Evolutionary conservation across 2,888 invertebrate genomes (phyloP).

Genomic region (Trisateles emortualis): DNA sequence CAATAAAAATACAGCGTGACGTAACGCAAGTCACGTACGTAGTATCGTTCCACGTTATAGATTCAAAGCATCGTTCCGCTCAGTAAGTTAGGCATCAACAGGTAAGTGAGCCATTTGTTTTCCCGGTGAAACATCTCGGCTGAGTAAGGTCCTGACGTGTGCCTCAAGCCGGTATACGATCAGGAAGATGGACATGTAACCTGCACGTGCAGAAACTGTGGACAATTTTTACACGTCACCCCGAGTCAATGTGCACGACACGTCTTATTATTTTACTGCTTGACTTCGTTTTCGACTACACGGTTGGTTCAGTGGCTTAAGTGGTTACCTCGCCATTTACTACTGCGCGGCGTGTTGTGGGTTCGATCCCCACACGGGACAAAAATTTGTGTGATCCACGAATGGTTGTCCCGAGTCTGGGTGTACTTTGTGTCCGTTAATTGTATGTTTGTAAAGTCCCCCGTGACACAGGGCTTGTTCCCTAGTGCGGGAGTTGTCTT

Average conservation of each 20-base stretch:
- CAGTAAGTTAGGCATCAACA: slow-evolving; percentile 70
- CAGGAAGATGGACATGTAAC: slow-evolving; percentile 51
- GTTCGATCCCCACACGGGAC: too few species aligned
- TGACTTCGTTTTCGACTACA: too few species aligned
- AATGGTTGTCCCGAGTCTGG: too few species aligned
- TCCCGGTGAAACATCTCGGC: slow-evolving; percentile 65
- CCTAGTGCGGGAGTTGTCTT: too few species aligned
- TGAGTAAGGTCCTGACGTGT: slow-evolving; percentile 65
- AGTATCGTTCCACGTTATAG: slow-evolving; percentile 55
- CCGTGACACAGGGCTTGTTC: too few species aligned
- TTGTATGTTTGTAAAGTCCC: too few species aligned
- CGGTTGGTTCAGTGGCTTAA: too few species aligned
- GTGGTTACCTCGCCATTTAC: too few species aligned
- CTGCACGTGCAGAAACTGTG: slow-evolving; percentile 46
- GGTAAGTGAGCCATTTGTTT: slow-evolving; percentile 82
- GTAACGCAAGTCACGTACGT: slow-evolving; percentile 67
- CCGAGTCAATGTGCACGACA: slow-evolving; percentile 19
- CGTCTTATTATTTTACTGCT: slow-evolving; percentile 18
- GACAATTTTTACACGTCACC: slow-evolving; percentile 46
- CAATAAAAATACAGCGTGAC: slow-evolving; percentile 67
- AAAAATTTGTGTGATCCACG: too few species aligned
- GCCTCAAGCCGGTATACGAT: slow-evolving; percentile 39
- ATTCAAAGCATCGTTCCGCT: slow-evolving; percentile 60
- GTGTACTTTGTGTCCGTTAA: too few species aligned
- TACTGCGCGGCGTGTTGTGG: too few species aligned